Base-by-base conservation (phyloP, 2,888 invertebrate genomes). In the Sthenelais limicola region DNA sequence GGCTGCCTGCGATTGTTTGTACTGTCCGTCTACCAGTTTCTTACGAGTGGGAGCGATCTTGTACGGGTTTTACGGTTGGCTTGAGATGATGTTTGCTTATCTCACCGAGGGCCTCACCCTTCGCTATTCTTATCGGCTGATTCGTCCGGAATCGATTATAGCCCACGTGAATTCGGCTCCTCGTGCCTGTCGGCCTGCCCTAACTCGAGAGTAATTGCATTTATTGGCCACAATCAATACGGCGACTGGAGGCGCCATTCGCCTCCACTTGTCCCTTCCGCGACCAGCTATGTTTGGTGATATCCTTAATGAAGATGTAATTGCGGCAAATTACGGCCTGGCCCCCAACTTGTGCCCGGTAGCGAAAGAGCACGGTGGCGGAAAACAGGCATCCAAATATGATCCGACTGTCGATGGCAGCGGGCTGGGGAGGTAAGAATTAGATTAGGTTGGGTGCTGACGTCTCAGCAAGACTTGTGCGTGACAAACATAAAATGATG, bases 301-400 rank as follows among this genome's bases (percentile, higher is more conserved):
- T 62, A 38, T 62, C 38, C 62, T 62, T 62, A 62, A 62, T 62
- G 62, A 62, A 62, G 62, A 62, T 62, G 62, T 62, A 62, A 62
- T 62, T 62, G 62, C 38, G 12, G 62, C 38, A 62, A 62, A 62
- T 62, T 62, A 62, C 62, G 26, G 38, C 35, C 62, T 28, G 38
- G 38, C 62, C 62, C 43, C 43, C 62, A 43, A 62, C 62, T 62
- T 62, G 35, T 62, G 62, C 38, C 62, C 62, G 62, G 26, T 43
- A 12, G 38, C 35, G 38, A 43, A 21, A 38, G 56, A n/a, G 62
- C 62, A 21, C 24, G 3, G 62, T 43, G 62, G 38, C 62, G 62
- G 62, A 38, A 62, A 62, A 62, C 62, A 38, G 62, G 62, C 38
- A 43, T 35, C 62, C 62, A 62, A 62, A 62, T 62, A 62, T 62